Percentiles rank a stretch among this genome's conserved stretches.
Evolutionary conservation across 2,797 vertebrate species (phyloP).

Genomic region (Typhlichthys subterraneus): DNA sequence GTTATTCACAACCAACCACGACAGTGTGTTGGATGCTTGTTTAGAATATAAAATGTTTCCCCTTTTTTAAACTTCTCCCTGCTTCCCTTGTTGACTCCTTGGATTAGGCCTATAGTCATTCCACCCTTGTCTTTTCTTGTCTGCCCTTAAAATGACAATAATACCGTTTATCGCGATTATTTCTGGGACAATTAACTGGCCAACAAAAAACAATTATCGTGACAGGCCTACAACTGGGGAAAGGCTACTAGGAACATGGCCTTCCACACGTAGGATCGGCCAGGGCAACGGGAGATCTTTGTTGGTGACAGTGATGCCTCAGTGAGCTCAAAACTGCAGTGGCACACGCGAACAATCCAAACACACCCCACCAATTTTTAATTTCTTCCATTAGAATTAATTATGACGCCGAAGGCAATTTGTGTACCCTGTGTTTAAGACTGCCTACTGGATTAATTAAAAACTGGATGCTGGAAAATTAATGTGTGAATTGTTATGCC

Average conservation of each 20-base stretch:
- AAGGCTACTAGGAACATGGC: conserved; percentile 21
- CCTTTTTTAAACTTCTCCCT: too few species aligned
- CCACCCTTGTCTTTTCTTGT: too few species aligned
- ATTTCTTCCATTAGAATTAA: conserved; percentile 88
- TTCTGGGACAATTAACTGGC: too few species aligned
- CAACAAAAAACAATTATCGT: too few species aligned
- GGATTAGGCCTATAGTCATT: too few species aligned
- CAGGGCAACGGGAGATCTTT: conserved; percentile 72
- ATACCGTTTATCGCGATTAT: too few species aligned
- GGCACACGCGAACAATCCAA: conserved; percentile 77
- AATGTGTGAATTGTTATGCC: conserved; percentile 85
- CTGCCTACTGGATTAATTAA: conserved; percentile 89
- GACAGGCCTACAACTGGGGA: background rate
- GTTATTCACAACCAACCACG: too few species aligned
- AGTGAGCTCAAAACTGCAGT: conserved; percentile 74
- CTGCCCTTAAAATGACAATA: too few species aligned
- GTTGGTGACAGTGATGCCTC: conserved; percentile 82
- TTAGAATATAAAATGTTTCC: too few species aligned
- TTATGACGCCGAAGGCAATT: conserved; percentile 87
- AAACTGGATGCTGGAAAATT: conserved; percentile 87
- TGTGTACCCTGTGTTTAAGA: conserved; percentile 84
- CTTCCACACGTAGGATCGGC: conserved; percentile 57
- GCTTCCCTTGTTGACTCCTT: too few species aligned
- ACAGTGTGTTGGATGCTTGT: too few species aligned
- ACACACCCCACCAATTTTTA: conserved; percentile 83